These are phyloP conservation scores for Agelastica alni DNA, from an alignment of 2,888 invertebrate genomes.

Conservation along the genomic window DNA sequence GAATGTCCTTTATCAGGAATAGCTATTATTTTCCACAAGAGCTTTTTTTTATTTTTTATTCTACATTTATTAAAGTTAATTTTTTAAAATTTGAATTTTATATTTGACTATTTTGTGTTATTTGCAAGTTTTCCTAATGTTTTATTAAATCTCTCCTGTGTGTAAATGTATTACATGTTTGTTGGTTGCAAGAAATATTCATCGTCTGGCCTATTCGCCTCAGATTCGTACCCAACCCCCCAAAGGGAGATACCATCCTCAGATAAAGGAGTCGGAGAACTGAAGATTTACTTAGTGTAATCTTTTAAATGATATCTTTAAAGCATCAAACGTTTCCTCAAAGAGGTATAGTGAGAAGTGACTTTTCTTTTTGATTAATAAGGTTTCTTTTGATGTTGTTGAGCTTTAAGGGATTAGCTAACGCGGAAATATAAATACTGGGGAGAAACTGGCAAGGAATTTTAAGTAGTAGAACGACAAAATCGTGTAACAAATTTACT, in stretches of 20 bases:
- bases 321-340: constrained; percentile 7
- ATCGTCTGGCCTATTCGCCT: not conserved
- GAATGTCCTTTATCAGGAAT: too few species aligned
- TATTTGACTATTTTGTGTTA: too few species aligned
- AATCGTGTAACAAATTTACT: too few species aligned
- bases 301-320: constrained; percentile 20
- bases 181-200: not conserved
- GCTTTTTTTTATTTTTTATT: too few species aligned
- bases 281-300: constrained; percentile 19
- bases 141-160: too few species aligned
- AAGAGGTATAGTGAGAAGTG: not conserved
- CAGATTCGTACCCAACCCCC: constrained; percentile 6
- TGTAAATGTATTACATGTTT: too few species aligned
- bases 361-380: constrained; percentile 8
- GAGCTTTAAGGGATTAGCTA: not conserved
- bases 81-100: too few species aligned
- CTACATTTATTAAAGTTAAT: too few species aligned
- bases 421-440: constrained; percentile 3
- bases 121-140: too few species aligned
- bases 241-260: constrained; percentile 16
- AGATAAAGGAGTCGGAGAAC: constrained; percentile 13
- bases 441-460: too few species aligned
- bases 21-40: too few species aligned
- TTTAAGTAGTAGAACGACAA: too few species aligned
- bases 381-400: constrained; percentile 4